Conservation (phyloP, 1,140 invertebrate genomes). For the Hylyphantes graminicola region DNA sequence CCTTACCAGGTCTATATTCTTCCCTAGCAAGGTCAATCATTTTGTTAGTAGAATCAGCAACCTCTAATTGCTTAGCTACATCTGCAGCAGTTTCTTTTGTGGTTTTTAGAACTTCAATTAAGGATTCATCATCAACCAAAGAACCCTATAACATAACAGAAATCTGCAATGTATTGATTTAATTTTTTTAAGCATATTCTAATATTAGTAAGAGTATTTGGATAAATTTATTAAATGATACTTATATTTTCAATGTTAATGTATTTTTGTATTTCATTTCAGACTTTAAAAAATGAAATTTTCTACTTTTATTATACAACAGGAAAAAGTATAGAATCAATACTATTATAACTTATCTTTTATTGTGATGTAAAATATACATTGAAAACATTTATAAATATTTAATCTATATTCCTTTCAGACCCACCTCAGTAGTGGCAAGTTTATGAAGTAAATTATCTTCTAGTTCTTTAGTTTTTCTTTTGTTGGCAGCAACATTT, state of each 20-base stretch:
- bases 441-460: slow-evolving; percentile 70
- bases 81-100: slow-evolving; percentile 70
- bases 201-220: too few species aligned
- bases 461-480: slow-evolving; percentile 71
- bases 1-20: slow-evolving; percentile 68
- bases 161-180: too few species aligned
- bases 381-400: too few species aligned
- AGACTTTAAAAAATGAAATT: too few species aligned
- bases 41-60: slow-evolving; percentile 69
- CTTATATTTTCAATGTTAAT: too few species aligned
- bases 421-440: slow-evolving; percentile 65
- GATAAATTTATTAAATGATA: too few species aligned
- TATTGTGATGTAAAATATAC: too few species aligned
- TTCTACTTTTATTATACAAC: too few species aligned
- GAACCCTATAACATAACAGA: slow-evolving; percentile 66
- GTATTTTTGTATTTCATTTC: too few species aligned
- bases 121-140: slow-evolving; percentile 70
- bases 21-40: slow-evolving; percentile 70
- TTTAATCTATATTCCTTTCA: not conserved
- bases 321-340: too few species aligned
- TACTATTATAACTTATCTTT: too few species aligned
- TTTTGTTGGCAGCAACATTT: slow-evolving; percentile 70
- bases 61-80: slow-evolving; percentile 69
- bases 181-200: too few species aligned
- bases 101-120: slow-evolving; percentile 69